Evolutionary conservation across 2,888 invertebrate genomes (phyloP), one percentile per base, ranked within the genome.

Genomic region (Merodon equestris): DNA sequence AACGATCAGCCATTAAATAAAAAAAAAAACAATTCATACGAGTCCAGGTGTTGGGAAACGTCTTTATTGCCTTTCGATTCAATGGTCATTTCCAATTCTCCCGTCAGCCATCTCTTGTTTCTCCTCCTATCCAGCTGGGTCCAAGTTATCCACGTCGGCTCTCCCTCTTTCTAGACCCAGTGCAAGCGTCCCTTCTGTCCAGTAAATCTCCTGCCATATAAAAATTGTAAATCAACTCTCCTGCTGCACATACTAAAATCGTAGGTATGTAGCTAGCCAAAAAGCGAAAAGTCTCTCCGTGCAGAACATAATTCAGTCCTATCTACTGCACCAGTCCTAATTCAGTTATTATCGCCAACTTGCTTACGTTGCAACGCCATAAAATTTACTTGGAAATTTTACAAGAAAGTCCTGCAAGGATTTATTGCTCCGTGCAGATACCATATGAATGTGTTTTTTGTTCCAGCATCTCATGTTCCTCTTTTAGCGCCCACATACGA

Each of bases 261-360:
- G 10, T 40, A 53, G 38, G 14, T 60, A 58, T 61, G 61, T 45
- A 18, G 12, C 7, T 7, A 7, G 27, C 27, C 27, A 27, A 72
- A 57, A n/a, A 72, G 50, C 66, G 60, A 36, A 61, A 57, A 40
- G 3, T 10, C n/a, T 45, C 36, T 44, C 27, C 48, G 17, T 51
- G 66, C 18, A 27, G 60, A 15, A 34, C 64, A 79, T 79, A 70
- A 60, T 47, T 79, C 79, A 79, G 64, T 42, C 54, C 68, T 79
- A 79, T 79, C 79, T 74, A 64, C 44, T 74, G 70, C 79, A 79
- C 79, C 74, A 74, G 74, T 79, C 68, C 79, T 74, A 79, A 74
- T 79, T 79, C 79, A 79, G 79, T 79, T 73, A 79, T 79, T 79
- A 79, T 79, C 79, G 79, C 74, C 74, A 68, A 79, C 79, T 70